Conservation (phyloP, 1,140 invertebrate genomes). For the Achroia grisella region DNA sequence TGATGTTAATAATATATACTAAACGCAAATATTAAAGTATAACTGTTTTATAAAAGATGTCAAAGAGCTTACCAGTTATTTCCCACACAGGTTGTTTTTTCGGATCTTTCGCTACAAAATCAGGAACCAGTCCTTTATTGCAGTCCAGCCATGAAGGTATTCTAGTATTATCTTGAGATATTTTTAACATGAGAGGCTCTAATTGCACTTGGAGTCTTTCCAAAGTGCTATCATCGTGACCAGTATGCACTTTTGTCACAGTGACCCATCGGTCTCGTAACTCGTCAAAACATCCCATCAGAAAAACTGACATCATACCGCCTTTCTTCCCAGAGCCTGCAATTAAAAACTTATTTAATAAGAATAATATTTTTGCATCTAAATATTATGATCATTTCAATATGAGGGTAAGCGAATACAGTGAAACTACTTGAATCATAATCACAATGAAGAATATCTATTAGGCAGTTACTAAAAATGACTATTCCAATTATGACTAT, state of each 20-base stretch:
- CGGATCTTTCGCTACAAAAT: constrained; percentile 90
- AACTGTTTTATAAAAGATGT: neutral
- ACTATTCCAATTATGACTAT: no score
- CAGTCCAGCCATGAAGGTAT: constrained; percentile 89
- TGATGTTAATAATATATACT: neutral
- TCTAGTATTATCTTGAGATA: constrained; percentile 77
- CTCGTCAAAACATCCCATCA: constrained; percentile 92
- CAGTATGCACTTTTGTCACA: constrained; percentile 91
- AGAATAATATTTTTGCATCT: no score
- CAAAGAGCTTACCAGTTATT: constrained; percentile 81
- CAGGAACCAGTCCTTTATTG: constrained; percentile 88
- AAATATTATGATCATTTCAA: no score
- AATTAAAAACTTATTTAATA: constrained; percentile 10
- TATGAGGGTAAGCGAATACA: no score
- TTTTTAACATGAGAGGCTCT: constrained; percentile 83
- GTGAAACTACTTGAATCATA: no score
- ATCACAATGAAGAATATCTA: no score
- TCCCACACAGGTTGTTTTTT: constrained; percentile 94
- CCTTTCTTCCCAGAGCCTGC: constrained; percentile 89
- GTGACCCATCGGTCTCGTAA: constrained; percentile 84
- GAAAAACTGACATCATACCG: constrained; percentile 93
- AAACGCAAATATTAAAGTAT: no score
- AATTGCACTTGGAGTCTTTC: constrained; percentile 84
- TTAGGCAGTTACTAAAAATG: no score
- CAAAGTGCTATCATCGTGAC: constrained; percentile 90